Conservation (phyloP, 2,113 vertebrate species). For the Octodon degus region DNA sequence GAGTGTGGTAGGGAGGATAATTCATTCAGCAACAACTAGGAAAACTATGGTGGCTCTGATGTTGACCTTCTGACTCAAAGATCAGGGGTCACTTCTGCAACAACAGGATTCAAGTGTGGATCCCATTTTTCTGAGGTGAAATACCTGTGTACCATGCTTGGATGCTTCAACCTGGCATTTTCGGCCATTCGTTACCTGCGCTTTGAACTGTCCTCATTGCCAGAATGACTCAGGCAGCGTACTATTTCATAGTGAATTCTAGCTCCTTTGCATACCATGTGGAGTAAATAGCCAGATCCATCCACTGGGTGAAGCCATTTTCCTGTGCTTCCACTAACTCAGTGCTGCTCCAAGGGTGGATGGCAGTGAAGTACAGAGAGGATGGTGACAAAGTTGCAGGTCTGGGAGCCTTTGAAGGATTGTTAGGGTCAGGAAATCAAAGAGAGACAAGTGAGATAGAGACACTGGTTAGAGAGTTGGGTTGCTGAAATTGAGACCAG, state of each 20-base stretch:
- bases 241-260: background rate
- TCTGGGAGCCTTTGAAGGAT: background rate
- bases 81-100: too few species aligned
- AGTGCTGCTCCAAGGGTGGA: background rate
- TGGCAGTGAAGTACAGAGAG: background rate
- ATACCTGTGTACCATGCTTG: background rate
- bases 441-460: background rate
- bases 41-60: background rate
- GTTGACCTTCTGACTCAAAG: too few species aligned
- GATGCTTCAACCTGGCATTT: background rate
- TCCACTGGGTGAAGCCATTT: background rate
- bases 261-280: fast-evolving
- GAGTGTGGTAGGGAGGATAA: background rate
- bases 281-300: background rate
- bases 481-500: background rate
- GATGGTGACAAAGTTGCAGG: too few species aligned
- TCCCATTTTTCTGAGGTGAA: background rate
- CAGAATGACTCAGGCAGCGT: background rate
- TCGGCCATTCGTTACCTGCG: background rate
- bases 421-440: background rate
- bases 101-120: too few species aligned
- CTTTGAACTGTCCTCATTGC: background rate
- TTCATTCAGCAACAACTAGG: fast-evolving
- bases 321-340: background rate
- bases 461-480: too few species aligned